phyloP scores from a whole-genome alignment of 2,888 invertebrate species.

The Esperia sulphurella region DNA sequence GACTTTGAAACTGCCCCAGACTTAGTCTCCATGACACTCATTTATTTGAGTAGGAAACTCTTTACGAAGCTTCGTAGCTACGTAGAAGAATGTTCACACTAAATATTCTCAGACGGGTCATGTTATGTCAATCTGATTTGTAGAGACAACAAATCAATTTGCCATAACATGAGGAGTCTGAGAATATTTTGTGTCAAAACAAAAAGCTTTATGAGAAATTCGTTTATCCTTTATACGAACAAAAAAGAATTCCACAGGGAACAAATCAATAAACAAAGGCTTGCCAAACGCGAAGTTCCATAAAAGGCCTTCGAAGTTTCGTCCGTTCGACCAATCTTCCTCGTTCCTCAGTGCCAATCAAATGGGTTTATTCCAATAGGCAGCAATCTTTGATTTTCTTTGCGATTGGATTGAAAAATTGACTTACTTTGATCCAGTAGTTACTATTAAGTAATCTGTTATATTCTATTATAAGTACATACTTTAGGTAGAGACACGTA shows the following conservation, averaged over 20 bases:
- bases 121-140: no score
- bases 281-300: constrained; percentile 19
- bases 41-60: no score
- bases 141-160: background rate
- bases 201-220: constrained; percentile 1
- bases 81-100: no score
- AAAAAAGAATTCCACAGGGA: constrained; percentile 14
- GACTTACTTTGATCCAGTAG: no score
- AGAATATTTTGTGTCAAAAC: background rate
- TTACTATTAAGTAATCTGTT: no score
- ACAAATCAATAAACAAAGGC: constrained; percentile 36
- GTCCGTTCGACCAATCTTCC: constrained; percentile 6
- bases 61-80: no score
- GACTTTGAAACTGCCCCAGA: no score
- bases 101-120: no score
- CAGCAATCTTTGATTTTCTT: constrained; percentile 18
- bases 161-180: background rate
- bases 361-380: constrained; percentile 19
- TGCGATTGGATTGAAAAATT: background rate
- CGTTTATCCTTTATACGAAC: background rate
- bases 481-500: no score
- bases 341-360: constrained; percentile 26
- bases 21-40: no score
- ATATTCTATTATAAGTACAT: no score
- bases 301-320: constrained; percentile 28